phyloP scores from a whole-genome alignment of 2,113 vertebrate genomes.

The Odocoileus hemionus region DNA sequence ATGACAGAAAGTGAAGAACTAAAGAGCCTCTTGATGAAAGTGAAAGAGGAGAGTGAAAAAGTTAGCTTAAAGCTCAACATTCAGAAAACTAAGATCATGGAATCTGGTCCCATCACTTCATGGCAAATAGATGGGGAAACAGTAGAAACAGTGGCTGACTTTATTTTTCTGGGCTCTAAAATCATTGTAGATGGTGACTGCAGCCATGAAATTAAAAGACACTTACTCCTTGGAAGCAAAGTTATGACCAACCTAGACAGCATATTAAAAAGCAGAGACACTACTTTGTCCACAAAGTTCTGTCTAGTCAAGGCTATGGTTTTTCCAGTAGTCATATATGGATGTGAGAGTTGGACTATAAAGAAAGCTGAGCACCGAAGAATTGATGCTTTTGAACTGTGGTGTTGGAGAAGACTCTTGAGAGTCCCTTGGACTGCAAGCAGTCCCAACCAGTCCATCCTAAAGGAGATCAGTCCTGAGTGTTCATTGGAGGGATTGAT shows the following conservation, averaged over 20 bases:
- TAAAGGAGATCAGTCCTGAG: background rate
- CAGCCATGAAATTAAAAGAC: background rate
- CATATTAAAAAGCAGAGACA: background rate
- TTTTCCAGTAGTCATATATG: background rate
- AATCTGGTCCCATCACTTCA: background rate
- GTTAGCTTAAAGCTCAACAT: background rate
- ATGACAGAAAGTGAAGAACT: background rate
- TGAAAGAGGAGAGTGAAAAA: background rate
- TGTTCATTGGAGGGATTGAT: background rate
- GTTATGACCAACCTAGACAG: background rate
- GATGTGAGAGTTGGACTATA: background rate
- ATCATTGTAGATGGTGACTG: background rate
- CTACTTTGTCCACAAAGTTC: background rate
- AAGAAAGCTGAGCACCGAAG: rapidly evolving
- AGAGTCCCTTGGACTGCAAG: background rate
- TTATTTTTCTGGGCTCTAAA: background rate
- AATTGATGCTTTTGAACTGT: background rate
- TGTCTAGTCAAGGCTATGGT: background rate
- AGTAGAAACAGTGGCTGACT: background rate
- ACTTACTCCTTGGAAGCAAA: background rate
- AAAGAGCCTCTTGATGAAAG: background rate
- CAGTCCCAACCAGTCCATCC: background rate
- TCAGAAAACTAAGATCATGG: background rate
- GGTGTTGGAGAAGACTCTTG: background rate
- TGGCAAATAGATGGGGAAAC: background rate